phyloP scores from a whole-genome alignment of 1,140 invertebrate species.

The Rhopalosiphum padi region DNA sequence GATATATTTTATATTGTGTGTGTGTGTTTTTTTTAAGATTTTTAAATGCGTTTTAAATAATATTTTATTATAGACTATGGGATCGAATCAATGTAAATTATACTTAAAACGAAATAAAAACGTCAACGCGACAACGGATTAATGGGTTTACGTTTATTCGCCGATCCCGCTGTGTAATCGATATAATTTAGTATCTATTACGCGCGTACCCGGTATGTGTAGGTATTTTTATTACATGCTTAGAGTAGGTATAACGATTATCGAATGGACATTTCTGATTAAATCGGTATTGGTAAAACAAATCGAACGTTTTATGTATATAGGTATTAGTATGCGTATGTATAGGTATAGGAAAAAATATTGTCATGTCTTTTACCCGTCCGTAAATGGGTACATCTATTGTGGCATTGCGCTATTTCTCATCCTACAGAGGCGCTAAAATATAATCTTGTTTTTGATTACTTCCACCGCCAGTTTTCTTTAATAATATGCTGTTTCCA shows the following conservation, averaged over 20 bases:
- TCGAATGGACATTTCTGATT: neutral
- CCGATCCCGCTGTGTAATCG: neutral
- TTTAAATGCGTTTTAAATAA: neutral
- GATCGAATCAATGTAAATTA: neutral
- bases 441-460: neutral
- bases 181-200: conserved; percentile 42
- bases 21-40: neutral
- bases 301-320: neutral
- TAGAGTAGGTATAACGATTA: neutral
- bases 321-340: neutral
- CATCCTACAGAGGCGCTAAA: neutral
- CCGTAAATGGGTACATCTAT: neutral
- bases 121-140: conserved; percentile 24
- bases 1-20: neutral
- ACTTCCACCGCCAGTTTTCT: neutral
- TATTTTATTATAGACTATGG: neutral
- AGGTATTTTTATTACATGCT: neutral
- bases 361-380: neutral
- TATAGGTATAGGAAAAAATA: neutral
- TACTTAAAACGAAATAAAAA: conserved; percentile 34
- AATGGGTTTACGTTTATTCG: neutral
- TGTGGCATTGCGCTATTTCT: neutral
- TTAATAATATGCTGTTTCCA: neutral
- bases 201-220: neutral
- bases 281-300: neutral